Percentiles rank a stretch among this genome's conserved stretches.
Evolutionary conservation across 2,113 vertebrate species (phyloP).

Genomic region (Petaurus breviceps): DNA sequence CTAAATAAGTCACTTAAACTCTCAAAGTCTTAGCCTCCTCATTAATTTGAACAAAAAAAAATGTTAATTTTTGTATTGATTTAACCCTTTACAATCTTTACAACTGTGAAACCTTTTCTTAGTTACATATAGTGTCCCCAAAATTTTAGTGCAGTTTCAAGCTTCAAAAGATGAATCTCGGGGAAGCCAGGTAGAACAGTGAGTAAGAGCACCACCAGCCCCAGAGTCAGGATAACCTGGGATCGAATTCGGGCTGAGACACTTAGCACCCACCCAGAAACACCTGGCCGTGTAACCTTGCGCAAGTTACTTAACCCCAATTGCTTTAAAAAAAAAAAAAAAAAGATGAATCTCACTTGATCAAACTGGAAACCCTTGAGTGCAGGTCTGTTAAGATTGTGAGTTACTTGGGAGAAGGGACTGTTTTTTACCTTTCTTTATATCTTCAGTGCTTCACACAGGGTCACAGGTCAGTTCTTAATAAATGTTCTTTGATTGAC

Average conservation of each 20-base stretch:
- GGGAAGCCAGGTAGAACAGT: too few species aligned
- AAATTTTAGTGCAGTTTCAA: background rate
- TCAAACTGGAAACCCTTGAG: background rate
- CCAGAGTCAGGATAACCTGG: too few species aligned
- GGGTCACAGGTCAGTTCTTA: background rate
- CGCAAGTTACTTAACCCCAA: too few species aligned
- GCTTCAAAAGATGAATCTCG: background rate
- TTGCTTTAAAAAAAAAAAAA: too few species aligned
- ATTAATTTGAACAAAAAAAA: background rate
- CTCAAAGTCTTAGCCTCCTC: background rate
- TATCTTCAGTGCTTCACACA: background rate
- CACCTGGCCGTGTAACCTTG: too few species aligned
- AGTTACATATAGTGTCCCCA: background rate
- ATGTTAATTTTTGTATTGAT: background rate
- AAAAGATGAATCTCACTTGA: background rate
- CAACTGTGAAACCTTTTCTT: background rate
- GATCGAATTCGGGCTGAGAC: too few species aligned
- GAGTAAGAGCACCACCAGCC: too few species aligned
- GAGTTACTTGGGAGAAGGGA: background rate
- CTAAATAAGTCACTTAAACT: background rate
- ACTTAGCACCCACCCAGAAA: too few species aligned
- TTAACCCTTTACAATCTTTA: background rate
- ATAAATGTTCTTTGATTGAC: background rate
- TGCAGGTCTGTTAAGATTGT: background rate
- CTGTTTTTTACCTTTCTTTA: background rate